phyloP scores from a whole-genome alignment of 1,140 invertebrate genomes.

The Drosophila tsacasi region DNA sequence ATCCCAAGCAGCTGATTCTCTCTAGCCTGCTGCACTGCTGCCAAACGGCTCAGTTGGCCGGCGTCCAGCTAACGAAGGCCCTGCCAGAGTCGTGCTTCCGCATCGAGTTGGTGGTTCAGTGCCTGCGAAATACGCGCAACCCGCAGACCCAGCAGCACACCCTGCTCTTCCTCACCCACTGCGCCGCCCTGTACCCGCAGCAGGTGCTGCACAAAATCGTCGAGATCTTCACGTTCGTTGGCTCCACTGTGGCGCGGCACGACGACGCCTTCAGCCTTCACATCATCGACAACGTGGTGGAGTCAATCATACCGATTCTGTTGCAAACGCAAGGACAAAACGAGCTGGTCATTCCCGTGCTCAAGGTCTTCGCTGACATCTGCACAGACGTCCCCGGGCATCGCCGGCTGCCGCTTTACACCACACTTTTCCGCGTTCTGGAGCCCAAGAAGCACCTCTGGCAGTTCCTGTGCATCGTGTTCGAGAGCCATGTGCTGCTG shows the following conservation, averaged over 20 bases:
- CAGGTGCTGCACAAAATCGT: constrained; percentile 96
- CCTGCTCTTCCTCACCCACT: constrained; percentile 91
- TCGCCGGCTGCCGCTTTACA: constrained; percentile 92
- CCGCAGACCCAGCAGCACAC: constrained; percentile 98
- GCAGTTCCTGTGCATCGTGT: constrained; percentile 90
- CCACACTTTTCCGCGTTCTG: constrained; percentile 91
- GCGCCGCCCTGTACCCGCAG: constrained; percentile 91
- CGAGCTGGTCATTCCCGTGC: constrained; percentile 87
- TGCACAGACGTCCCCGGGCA: constrained; percentile 96
- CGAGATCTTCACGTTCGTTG: constrained; percentile 98
- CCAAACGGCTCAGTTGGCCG: constrained; percentile 85
- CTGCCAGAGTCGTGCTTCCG: constrained; percentile 88
- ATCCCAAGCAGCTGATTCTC: constrained; percentile 94
- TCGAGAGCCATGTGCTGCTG: constrained; percentile 88
- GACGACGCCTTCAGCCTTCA: constrained; percentile 98
- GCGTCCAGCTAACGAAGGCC: constrained; percentile 82
- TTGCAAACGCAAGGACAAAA: constrained; percentile 84
- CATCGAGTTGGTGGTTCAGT: constrained; percentile 94
- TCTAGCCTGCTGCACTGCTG: constrained; percentile 91
- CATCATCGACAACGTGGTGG: constrained; percentile 95
- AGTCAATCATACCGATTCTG: constrained; percentile 95
- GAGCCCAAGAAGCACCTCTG: constrained; percentile 90
- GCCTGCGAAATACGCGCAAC: constrained; percentile 94
- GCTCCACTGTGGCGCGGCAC: constrained; percentile 94
- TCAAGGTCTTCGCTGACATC: constrained; percentile 96